These are phyloP conservation scores for Lophura swinhoii DNA, from an alignment of 2,797 vertebrate genomes.

Conservation along the genomic window DNA sequence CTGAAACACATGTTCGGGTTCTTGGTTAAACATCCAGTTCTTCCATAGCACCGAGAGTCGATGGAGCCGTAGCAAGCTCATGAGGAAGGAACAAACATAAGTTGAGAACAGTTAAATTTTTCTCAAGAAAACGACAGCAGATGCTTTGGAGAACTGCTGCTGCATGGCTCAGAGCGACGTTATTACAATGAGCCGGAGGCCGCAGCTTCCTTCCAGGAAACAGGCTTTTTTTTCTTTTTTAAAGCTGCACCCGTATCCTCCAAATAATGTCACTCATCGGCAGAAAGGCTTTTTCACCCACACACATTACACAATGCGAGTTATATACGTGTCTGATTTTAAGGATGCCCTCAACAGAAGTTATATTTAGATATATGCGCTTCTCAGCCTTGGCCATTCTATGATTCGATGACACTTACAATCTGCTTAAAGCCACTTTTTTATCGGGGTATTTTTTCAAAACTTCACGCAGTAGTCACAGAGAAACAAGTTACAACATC, in stretches of 20 bases:
- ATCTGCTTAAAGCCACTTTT: neutral
- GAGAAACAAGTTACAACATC: neutral
- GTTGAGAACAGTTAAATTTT: slow-evolving; percentile 26
- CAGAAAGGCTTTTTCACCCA: slow-evolving; percentile 49
- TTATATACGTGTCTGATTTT: neutral
- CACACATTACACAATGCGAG: neutral
- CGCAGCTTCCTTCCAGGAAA: slow-evolving; percentile 90
- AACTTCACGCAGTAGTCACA: neutral
- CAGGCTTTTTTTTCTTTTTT: neutral
- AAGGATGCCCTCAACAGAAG: neutral
- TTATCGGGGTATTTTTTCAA: neutral
- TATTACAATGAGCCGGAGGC: slow-evolving; percentile 77
- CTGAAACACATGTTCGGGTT: slow-evolving; percentile 88
- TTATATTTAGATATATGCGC: neutral
- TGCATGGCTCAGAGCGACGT: slow-evolving; percentile 28
- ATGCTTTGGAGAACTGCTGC: neutral
- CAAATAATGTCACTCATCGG: slow-evolving; percentile 76
- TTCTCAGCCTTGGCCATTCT: no score
- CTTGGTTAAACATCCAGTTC: slow-evolving; percentile 92
- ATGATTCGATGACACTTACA: neutral
- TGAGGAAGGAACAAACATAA: slow-evolving; percentile 72
- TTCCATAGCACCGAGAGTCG: slow-evolving; percentile 88
- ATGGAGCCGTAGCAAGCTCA: slow-evolving; percentile 85
- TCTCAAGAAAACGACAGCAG: neutral
- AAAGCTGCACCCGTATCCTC: slow-evolving; percentile 59